phyloP scores from a whole-genome alignment of 2,113 vertebrate genomes.

The Paralichthys olivaceus region DNA sequence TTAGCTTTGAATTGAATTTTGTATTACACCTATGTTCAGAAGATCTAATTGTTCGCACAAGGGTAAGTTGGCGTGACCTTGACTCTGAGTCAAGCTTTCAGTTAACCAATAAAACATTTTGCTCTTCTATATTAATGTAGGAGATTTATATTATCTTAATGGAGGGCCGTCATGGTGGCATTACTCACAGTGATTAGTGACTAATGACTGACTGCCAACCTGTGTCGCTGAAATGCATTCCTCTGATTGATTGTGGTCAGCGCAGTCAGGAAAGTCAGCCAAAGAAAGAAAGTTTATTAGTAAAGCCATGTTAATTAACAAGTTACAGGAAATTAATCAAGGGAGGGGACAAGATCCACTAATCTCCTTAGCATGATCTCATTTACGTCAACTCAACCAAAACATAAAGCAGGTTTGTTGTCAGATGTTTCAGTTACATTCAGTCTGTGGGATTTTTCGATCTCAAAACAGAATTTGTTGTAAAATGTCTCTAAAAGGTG shows the following conservation, averaged over 20 bases:
- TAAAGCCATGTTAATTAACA: constrained; percentile 68
- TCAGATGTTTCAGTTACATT: constrained; percentile 37
- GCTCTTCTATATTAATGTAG: constrained; percentile 34
- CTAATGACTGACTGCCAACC: constrained; percentile 62
- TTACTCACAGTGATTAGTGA: constrained; percentile 68
- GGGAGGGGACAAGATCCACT: constrained; percentile 13
- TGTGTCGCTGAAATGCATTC: constrained; percentile 53
- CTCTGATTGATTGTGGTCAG: constrained; percentile 63
- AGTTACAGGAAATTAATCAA: constrained; percentile 59
- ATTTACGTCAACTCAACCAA: constrained; percentile 40
- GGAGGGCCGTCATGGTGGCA: constrained; percentile 42
- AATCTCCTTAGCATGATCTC: constrained; percentile 23
- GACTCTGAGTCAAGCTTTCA: constrained; percentile 48
- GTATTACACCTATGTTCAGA: constrained; percentile 31
- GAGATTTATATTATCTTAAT: constrained; percentile 65
- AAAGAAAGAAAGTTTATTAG: constrained; percentile 66
- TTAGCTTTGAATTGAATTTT: constrained; percentile 12
- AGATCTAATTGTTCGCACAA: constrained; percentile 45
- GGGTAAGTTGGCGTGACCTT: constrained; percentile 41
- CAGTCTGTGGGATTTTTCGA: constrained; percentile 20
- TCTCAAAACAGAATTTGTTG: constrained; percentile 35
- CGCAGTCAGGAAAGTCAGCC: constrained; percentile 54
- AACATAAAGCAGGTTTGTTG: constrained; percentile 30
- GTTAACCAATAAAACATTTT: constrained; percentile 44
- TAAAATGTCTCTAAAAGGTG: constrained; percentile 39